These are phyloP conservation scores for Tamias sibiricus DNA, from an alignment of 2,113 vertebrate genomes.

Conservation along the genomic window DNA sequence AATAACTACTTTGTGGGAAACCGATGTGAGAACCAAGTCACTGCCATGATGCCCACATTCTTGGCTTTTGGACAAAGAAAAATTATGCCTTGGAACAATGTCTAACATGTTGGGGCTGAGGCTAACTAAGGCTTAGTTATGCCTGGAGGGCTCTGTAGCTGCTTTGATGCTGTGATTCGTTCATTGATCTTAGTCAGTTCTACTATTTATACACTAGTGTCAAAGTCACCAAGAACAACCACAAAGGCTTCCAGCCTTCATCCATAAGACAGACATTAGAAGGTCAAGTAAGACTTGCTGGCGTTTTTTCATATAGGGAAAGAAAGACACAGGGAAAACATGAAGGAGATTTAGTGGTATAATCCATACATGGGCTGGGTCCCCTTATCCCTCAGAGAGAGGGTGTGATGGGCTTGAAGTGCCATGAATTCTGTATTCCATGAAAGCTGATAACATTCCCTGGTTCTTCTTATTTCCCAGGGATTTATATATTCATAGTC, in stretches of 20 bases:
- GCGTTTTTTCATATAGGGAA: background rate
- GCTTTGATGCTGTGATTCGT: slow-evolving; percentile 53
- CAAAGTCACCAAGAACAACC: background rate
- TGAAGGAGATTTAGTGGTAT: background rate
- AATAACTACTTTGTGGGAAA: slow-evolving; percentile 42
- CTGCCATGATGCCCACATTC: slow-evolving; percentile 11
- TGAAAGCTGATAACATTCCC: fast-evolving
- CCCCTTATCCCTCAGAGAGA: background rate
- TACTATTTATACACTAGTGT: background rate
- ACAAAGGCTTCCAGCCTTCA: background rate
- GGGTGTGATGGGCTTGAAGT: background rate
- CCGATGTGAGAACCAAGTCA: background rate
- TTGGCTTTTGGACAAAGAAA: slow-evolving; percentile 58
- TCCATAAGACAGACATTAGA: background rate
- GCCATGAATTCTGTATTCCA: background rate
- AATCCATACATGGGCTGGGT: background rate
- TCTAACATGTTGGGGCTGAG: slow-evolving; percentile 45
- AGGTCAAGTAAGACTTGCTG: background rate
- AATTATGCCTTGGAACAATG: background rate
- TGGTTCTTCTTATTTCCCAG: background rate
- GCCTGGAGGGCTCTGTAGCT: background rate
- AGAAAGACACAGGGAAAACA: background rate
- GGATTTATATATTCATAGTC: background rate
- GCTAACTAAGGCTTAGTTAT: slow-evolving; percentile 17
- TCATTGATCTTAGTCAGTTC: slow-evolving; percentile 15